Conservation (phyloP, 2,888 invertebrate genomes). For the Matsumyia berberina region DNA sequence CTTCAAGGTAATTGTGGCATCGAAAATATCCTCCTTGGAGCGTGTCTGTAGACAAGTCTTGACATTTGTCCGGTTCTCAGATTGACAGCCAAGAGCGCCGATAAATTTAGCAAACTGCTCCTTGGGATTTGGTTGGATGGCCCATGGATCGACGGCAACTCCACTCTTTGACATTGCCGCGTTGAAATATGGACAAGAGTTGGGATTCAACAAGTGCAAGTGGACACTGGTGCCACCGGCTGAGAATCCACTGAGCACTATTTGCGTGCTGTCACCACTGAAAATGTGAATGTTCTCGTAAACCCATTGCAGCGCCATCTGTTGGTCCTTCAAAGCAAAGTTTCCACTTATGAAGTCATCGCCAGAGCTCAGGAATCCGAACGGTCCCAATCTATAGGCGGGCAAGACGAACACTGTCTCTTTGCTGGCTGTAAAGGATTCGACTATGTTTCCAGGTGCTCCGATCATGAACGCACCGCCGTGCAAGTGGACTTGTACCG, state of each 20-base stretch:
- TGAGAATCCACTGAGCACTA: conserved; percentile 89
- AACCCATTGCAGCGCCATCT: conserved; percentile 88
- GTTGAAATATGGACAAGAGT: conserved; percentile 84
- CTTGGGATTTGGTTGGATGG: conserved; percentile 42
- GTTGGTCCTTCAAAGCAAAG: conserved; percentile 90
- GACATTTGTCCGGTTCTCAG: conserved; percentile 83
- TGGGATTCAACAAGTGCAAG: conserved; percentile 88
- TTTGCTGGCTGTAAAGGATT: background rate
- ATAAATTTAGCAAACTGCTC: background rate
- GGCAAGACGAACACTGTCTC: conserved; percentile 88
- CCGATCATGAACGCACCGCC: conserved; percentile 20
- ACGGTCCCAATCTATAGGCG: conserved; percentile 88
- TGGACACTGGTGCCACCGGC: conserved; percentile 91
- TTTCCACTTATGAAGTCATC: conserved; percentile 89
- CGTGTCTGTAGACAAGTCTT: conserved; percentile 87
- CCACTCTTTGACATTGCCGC: conserved; percentile 75
- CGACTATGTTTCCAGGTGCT: background rate
- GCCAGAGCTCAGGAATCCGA: conserved; percentile 90
- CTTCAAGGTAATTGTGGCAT: conserved; percentile 80
- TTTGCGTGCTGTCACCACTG: conserved; percentile 88
- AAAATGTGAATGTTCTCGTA: conserved; percentile 88
- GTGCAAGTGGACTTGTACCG: conserved; percentile 11
- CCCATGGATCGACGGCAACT: conserved; percentile 66
- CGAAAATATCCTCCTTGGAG: conserved; percentile 86
- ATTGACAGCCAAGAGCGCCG: background rate